Base-by-base conservation (phyloP, 1,140 invertebrate species). In the Melanaphis sacchari region DNA sequence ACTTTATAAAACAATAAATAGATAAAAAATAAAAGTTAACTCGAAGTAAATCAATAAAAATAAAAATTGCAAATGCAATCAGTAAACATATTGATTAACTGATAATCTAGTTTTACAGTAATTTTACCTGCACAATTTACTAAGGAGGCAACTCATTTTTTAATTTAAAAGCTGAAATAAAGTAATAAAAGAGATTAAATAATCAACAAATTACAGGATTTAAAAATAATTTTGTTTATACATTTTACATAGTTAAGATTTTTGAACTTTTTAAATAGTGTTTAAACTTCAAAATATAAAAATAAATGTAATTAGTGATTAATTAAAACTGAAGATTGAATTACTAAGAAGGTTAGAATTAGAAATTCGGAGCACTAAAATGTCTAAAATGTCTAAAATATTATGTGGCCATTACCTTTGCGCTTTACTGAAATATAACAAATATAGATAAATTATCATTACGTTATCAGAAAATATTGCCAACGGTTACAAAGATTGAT, bases 111-210 rank as follows among this genome's bases (percentile, higher is more conserved):
- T 40, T 84, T 11, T 41, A 3, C 41, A 85, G 24, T 43, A 85
- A 7, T 91, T 36, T 81, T 92, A 92, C 91, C 76, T 92, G 91
- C 43, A 82, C 4, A 92, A 40, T 84, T 82, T 92, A 84, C 91
- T 92, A 31, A 92, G 46, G 8, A 92, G 52, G 38, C 91, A 92
- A 92, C 91, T 92, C 91, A 92, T 92, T 81, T 91, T 91, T 6
- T 59, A 90, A 88, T 40, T 22, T 40, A 84, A 87, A 87, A 21
- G 26, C 6, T 21, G 6, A 87, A 46, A 87, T 46, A 49, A 84
- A n/a, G n/a, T 49, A 87, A 49, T 82, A 82, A 8, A 66, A 81
- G 18, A 41, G 11, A 3, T 43, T 11, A 43, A 31, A 26, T 22
- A 43, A 41, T 40, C 26, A 4, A 84, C 0, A 41, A 40, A 84